A percentile compares a stretch with the other conserved stretches of the same genome.
These are phyloP conservation scores for Sebastes vulpes DNA, from an alignment of 2,797 vertebrate genomes.

Conservation along the genomic window DNA sequence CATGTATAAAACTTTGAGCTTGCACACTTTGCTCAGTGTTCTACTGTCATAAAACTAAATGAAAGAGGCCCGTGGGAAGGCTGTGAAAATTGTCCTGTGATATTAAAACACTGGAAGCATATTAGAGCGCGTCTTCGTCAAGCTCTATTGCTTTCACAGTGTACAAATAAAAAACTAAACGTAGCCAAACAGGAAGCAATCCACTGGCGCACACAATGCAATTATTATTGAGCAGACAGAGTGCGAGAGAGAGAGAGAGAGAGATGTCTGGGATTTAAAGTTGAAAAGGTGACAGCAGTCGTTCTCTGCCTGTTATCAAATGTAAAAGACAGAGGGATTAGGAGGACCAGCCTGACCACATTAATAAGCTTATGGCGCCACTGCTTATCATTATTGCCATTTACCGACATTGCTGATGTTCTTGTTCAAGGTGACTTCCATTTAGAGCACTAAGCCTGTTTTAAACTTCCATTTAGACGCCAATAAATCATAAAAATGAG, in stretches of 20 bases:
- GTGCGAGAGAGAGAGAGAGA: not conserved
- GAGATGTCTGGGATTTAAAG: slow-evolving; percentile 41
- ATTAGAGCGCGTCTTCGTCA: slow-evolving; percentile 13
- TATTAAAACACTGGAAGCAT: slow-evolving; percentile 45
- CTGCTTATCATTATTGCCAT: slow-evolving; percentile 72
- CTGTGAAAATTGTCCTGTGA: slow-evolving; percentile 17
- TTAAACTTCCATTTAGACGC: slow-evolving; percentile 63
- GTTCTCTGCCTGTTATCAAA: slow-evolving; percentile 56
- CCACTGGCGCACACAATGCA: not conserved
- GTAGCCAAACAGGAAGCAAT: not conserved
- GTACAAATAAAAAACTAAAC: slow-evolving; percentile 2
- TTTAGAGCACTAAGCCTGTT: slow-evolving; percentile 61
- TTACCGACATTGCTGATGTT: slow-evolving; percentile 59
- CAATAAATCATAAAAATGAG: slow-evolving; percentile 62
- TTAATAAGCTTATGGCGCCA: slow-evolving; percentile 72
- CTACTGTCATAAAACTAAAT: slow-evolving; percentile 16
- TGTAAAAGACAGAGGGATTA: slow-evolving; percentile 68
- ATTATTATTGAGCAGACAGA: slow-evolving; percentile 20
- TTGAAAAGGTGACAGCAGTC: slow-evolving; percentile 55
- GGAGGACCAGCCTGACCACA: slow-evolving; percentile 51
- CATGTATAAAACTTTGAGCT: slow-evolving; percentile 12
- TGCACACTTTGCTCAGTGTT: slow-evolving; percentile 17
- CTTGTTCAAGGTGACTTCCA: slow-evolving; percentile 78
- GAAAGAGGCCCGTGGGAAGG: slow-evolving; percentile 39
- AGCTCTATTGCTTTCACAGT: not conserved